These are phyloP conservation scores for Tupiocoris notatus DNA, from an alignment of 2,888 invertebrate species.

Conservation along the genomic window DNA sequence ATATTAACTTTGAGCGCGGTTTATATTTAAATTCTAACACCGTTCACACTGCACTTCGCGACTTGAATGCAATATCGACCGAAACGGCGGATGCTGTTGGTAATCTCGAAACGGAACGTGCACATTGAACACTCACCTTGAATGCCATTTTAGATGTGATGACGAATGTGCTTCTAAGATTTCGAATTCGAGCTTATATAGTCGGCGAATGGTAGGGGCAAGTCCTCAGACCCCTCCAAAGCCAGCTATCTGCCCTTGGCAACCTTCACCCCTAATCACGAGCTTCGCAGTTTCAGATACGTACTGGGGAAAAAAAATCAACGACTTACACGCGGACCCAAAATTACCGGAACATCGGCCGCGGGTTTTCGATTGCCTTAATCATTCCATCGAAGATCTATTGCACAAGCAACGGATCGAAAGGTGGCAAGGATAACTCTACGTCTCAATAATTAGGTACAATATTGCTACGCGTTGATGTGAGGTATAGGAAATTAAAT, in stretches of 20 bases:
- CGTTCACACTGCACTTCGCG: background rate
- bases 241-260: background rate
- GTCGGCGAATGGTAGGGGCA: background rate
- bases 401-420: too few species aligned
- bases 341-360: too few species aligned
- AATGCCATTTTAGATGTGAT: conserved; percentile 21
- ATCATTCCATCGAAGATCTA: too few species aligned
- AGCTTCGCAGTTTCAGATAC: background rate
- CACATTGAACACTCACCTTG: conserved; percentile 26
- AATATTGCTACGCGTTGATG: too few species aligned
- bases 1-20: too few species aligned
- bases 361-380: too few species aligned
- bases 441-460: too few species aligned
- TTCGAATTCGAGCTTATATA: conserved; percentile 9
- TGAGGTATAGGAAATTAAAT: too few species aligned
- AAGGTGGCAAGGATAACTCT: too few species aligned
- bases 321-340: too few species aligned
- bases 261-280: background rate
- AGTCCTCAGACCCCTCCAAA: background rate
- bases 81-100: background rate
- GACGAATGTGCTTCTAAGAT: conserved; percentile 12
- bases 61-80: background rate
- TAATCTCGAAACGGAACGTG: background rate
- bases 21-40: too few species aligned
- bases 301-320: too few species aligned